Base-by-base conservation (phyloP, 2,888 invertebrate species). In the Campoletis raptor region DNA sequence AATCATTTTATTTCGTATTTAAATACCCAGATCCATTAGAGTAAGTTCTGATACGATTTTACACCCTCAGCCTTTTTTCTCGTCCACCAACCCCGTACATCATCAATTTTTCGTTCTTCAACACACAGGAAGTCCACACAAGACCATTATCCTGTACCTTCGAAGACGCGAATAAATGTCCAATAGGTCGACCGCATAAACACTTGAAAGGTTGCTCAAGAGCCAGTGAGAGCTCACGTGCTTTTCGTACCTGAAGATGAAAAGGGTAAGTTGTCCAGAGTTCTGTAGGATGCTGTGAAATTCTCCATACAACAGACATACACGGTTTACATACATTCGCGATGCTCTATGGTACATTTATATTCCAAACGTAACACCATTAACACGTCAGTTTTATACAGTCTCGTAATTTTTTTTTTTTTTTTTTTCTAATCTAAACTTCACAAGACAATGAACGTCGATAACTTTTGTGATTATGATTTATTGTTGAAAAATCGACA, bases 21-120 rank as follows among this genome's bases (percentile, higher is more conserved):
- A 24, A 15, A 36, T 12, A 61, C 24, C 42, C 36, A 74, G 21
- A 61, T 74, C 61, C 42, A 74, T 61, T 57, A 40, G 57, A 42
- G 52, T 24, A 21, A 66, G 36, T 81, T 40, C 61, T 48, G 37
- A 64, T 64, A 73, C 61, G 45, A 64, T 72, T 72, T 80, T 72
- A 73, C 52, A 48, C 70, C 40, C 7, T 30, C 80, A 15, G 42
- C 36, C 9, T 37, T 18, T 10, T 36, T 69, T 70, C 21, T 24
- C 70, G 30, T 7, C 30, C 40, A 21, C 9, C 10, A 15, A 36
- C 30, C 64, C n/a, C 42, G 36, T 45, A 2, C 24, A 76, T 76
- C 40, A 85, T 72, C 42, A 37, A 57, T 76, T 76, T 67, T 79
- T 72, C 40, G 67, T 45, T 76, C 36, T n/a, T 52, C n/a, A 10